A percentile compares a stretch with the other conserved stretches of the same genome.
These are phyloP conservation scores for Manduca sexta DNA, from an alignment of 1,140 invertebrate genomes.

Conservation along the genomic window DNA sequence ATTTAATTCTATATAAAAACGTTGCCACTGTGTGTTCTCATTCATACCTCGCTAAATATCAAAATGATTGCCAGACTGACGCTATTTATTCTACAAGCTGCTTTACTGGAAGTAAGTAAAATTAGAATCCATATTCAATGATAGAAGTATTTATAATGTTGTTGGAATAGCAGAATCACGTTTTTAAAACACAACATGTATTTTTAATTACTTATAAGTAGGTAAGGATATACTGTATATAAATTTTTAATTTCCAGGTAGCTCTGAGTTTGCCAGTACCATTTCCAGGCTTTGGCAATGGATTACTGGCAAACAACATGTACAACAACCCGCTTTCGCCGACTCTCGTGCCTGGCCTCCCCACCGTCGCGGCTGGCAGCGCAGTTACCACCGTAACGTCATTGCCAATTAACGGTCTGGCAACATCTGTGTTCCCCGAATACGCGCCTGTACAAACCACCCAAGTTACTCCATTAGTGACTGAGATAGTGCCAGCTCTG, in stretches of 20 bases:
- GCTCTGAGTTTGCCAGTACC: constrained; percentile 1
- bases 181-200: too few species aligned
- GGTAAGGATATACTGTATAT: too few species aligned
- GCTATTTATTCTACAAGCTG: too few species aligned
- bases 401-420: constrained; percentile 7
- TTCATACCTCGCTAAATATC: too few species aligned
- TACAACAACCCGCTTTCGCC: constrained; percentile 9
- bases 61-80: too few species aligned
- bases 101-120: too few species aligned
- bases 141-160: too few species aligned
- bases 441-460: not conserved
- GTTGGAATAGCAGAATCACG: too few species aligned
- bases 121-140: too few species aligned
- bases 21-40: too few species aligned
- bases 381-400: constrained; percentile 16
- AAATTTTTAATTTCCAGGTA: not conserved
- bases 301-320: constrained; percentile 2
- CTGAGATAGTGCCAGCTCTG: constrained; percentile 45
- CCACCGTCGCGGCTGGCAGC: constrained; percentile 3
- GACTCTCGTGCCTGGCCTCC: not conserved
- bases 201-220: too few species aligned
- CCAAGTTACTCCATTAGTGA: constrained; percentile 35
- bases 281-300: constrained; percentile 10
- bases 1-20: too few species aligned
- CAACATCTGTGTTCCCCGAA: constrained; percentile 1